These are phyloP conservation scores for Cyprichromis sp. DNA, from an alignment of 2,113 vertebrate species.

Conservation along the genomic window DNA sequence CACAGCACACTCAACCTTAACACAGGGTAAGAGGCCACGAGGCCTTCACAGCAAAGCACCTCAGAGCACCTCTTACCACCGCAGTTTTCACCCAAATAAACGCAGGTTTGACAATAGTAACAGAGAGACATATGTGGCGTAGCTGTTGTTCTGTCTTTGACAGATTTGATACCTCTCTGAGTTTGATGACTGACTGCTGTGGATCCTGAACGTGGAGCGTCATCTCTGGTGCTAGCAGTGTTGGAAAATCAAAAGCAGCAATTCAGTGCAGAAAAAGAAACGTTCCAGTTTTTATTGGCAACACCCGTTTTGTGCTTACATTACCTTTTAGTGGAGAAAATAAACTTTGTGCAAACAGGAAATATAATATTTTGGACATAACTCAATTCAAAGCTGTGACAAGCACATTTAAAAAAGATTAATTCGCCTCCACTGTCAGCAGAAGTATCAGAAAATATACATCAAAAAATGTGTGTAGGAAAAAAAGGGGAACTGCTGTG, in stretches of 20 bases:
- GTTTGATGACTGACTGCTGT: background rate
- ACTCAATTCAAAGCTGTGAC: background rate
- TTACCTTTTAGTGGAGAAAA: background rate
- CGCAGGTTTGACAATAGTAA: background rate
- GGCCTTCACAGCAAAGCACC: background rate
- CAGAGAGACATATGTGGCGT: background rate
- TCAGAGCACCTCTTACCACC: background rate
- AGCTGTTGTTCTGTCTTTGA: background rate
- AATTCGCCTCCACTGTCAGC: background rate
- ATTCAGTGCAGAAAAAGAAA: background rate
- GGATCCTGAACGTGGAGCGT: background rate
- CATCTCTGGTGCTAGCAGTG: background rate
- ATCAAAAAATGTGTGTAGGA: background rate
- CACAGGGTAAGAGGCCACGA: conserved; percentile 74
- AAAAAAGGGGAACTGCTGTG: background rate
- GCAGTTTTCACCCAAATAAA: background rate
- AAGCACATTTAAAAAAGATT: background rate
- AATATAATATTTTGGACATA: background rate
- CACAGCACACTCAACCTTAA: conserved; percentile 83
- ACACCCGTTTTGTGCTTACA: background rate
- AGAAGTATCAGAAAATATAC: background rate
- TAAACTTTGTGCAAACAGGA: background rate
- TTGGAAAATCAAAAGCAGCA: background rate
- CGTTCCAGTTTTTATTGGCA: background rate
- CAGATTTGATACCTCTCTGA: background rate